Base-by-base conservation (phyloP, 2,888 invertebrate species). In the Drosophila barbarae region DNA sequence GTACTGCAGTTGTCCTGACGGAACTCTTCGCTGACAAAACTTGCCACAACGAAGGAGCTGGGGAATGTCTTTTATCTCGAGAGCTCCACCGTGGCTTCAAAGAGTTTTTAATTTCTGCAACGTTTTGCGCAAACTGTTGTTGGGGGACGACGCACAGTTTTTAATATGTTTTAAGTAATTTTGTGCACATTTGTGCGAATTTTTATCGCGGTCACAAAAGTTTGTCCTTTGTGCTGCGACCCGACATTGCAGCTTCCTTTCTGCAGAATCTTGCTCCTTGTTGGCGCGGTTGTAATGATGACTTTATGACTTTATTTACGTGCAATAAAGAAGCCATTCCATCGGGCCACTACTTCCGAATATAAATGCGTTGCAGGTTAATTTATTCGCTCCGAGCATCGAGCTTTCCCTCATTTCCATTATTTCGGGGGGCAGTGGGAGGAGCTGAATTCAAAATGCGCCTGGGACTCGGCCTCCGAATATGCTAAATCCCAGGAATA, bases 271-370 rank as follows among this genome's bases (percentile, higher is more conserved):
- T 18, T 32, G 26, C 47, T 23, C 55, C 61, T 70, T 73, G 73
- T 80, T 77, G 76, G 72, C 80, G 70, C 67, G 59, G 74, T 64
- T 79, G 81, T 79, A 82, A 79, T 79, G 82, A 79, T 79, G 82
- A 82, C 79, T 79, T 79, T 79, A 79, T 79, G 74, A 73, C 82
- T 79, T 76, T 79, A 82, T 79, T 82, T 79, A 82, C 75, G 79
- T 79, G 77, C 82, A 82, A 75, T 79, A 79, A 82, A 69, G 59
- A 23, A 35, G 55, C 39, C 51, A 51, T 68, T 54, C 46, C 35
- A 46, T 30, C 47, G 41, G 32, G 34, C 34, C 56, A 56, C 55
- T 68, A 57, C 56, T 60, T 56, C 18, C 63, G 63, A 66, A 75
- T 79, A 72, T 77, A 77, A 82, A 82, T 77, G 73, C 72, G 77